phyloP scores from a whole-genome alignment of 2,797 vertebrate genomes.

The Thaleichthys pacificus region DNA sequence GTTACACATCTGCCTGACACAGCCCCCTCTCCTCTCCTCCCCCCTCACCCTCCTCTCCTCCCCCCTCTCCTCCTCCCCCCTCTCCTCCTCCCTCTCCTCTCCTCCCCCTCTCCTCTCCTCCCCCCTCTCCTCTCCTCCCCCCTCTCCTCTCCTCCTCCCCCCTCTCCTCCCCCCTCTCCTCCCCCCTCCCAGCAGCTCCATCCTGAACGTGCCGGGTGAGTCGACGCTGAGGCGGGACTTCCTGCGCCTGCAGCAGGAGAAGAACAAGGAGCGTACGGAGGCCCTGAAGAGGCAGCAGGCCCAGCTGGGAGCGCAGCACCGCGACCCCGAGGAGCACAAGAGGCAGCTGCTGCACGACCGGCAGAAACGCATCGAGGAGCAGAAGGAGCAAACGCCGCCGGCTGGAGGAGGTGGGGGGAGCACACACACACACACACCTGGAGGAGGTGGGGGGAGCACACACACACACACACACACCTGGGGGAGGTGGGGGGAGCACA shows the following conservation, averaged over 20 bases:
- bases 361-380: conserved; percentile 90
- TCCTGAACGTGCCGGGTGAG: conserved; percentile 91
- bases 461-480: conserved; percentile 44
- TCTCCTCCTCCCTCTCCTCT: too few relatives aligned
- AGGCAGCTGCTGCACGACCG: conserved; percentile 88
- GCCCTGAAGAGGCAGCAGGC: conserved; percentile 86
- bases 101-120: too few relatives aligned
- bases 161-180: background rate
- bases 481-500: conserved; percentile 79
- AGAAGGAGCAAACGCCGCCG: conserved; percentile 91
- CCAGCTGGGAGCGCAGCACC: conserved; percentile 83
- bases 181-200: conserved; percentile 74
- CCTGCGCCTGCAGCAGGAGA: conserved; percentile 89
- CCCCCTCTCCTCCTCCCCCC: too few relatives aligned
- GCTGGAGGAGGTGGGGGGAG: conserved; percentile 82
- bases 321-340: conserved; percentile 89
- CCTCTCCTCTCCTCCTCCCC: too few relatives aligned
- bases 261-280: conserved; percentile 87
- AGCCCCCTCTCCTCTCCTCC: too few relatives aligned
- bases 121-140: too few relatives aligned
- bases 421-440: conserved; percentile 44
- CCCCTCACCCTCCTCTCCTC: background rate
- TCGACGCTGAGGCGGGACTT: conserved; percentile 90
- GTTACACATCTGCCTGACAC: too few relatives aligned
- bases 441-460: conserved; percentile 78